Evolutionary conservation across 2,797 vertebrate genomes (phyloP).

Genomic region (Tokudaia tokunoshimensis): DNA sequence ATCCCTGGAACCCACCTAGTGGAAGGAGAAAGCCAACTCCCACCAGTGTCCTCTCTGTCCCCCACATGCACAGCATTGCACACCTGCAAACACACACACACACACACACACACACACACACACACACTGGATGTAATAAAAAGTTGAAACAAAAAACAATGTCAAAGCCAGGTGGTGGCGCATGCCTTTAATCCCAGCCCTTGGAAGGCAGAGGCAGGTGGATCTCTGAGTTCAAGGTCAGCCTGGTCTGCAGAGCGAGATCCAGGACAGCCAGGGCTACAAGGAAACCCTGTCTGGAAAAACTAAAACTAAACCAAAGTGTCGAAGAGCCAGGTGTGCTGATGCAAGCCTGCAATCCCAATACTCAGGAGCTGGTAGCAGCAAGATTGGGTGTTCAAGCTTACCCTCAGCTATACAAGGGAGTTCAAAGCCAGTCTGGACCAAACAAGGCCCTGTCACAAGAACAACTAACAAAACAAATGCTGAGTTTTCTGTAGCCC

Average conservation of each 20-base stretch:
- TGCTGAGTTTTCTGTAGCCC: not conserved
- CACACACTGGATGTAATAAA: not conserved
- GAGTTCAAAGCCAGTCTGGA: not conserved
- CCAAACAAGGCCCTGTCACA: not conserved
- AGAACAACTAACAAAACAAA: not conserved
- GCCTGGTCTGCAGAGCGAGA: not conserved
- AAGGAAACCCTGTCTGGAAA: not conserved
- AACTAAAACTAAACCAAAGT: not conserved
- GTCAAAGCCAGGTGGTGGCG: not conserved
- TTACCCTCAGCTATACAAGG: not conserved
- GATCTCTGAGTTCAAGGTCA: not conserved
- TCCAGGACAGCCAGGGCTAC: not conserved
- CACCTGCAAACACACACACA: not conserved
- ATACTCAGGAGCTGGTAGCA: not conserved
- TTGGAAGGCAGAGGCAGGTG: not conserved
- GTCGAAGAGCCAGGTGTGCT: not conserved
- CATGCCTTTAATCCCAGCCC: not conserved
- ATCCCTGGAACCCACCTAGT: not conserved
- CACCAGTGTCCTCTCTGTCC: not conserved
- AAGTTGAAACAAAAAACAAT: not conserved
- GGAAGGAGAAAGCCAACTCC: not conserved
- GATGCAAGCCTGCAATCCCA: not conserved
- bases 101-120: too few relatives aligned
- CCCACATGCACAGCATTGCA: not conserved
- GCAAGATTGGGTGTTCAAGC: not conserved